These are phyloP conservation scores for Prorops nasuta DNA, from an alignment of 1,140 invertebrate species.

Conservation along the genomic window DNA sequence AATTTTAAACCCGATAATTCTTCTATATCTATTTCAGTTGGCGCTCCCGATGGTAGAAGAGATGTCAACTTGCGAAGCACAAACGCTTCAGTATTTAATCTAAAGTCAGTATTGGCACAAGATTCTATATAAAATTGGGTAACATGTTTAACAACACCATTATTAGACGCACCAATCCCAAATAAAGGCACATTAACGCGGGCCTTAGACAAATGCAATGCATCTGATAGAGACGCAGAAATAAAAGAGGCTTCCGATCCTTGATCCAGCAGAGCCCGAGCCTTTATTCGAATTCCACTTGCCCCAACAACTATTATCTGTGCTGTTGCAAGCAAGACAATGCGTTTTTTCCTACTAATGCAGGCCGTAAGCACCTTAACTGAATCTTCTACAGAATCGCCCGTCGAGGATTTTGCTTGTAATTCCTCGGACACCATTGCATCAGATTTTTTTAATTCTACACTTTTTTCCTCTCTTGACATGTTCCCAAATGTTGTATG, in stretches of 20 bases:
- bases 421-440: background rate
- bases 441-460: background rate
- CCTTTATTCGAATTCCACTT: background rate
- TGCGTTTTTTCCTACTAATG: background rate
- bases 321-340: background rate
- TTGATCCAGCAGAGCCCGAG: constrained; percentile 8
- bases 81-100: constrained; percentile 1
- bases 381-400: background rate
- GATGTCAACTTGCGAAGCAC: constrained; percentile 5
- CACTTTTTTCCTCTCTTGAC: background rate
- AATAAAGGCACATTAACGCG: background rate
- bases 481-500: background rate
- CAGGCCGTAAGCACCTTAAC: background rate
- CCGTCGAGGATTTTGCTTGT: background rate
- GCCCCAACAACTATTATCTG: background rate
- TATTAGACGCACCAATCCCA: background rate
- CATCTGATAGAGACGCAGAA: background rate
- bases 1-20: constrained; percentile 3
- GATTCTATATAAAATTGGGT: background rate
- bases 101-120: background rate
- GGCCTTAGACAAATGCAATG: background rate
- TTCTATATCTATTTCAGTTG: background rate
- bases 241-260: constrained; percentile 10
- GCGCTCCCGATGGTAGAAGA: background rate
- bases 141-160: background rate